Base-by-base conservation (phyloP, 2,888 invertebrate species). In the Hemithea aestivaria region DNA sequence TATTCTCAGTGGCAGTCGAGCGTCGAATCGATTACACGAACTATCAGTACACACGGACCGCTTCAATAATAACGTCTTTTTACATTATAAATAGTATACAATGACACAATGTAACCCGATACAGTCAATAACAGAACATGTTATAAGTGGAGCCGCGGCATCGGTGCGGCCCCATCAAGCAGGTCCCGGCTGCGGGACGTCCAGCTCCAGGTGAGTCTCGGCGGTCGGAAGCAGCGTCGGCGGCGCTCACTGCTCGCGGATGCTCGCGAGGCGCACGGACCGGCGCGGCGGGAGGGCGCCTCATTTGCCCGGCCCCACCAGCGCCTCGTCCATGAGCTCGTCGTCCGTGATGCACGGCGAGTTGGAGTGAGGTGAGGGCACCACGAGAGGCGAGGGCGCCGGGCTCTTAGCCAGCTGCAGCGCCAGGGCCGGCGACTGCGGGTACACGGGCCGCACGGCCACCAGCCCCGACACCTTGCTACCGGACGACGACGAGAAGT, bases 271-370 rank as follows among this genome's bases (percentile, higher is more conserved):
- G 7, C 47, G 41, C 11, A 47, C 40, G 27, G 49, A 50, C 36
- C 46, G 46, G 9, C 46, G 44, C 44, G 51, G 48, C 37, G 10
- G 36, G 33, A 25, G 38, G 46, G 27, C 46, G 35, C 56, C 62
- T 90, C 88, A 93, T 89, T 93, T 93, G 25, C 93, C 92, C 60
- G 93, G 89, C 6, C 94, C 94, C 33, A 94, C 92, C 30, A 96
- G 81, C 4, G 95, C 95, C 69, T 95, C 95, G 73, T 96, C 95
- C 94, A 95, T 95, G 10, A 96, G 90, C 64, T 96, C 96, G 72
- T 96, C 96, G 66, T 96, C 96, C 27, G 95, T 94, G 56, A 94
- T 93, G 58, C 93, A 93, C 9, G 94, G 94, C 4, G 94, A 93
- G 53, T 92, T 91, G 12, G 93, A 89, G 62, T 89, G 89, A n/a